Base-by-base conservation (phyloP, 2,797 vertebrate species). In the Acrocephalus scirpaceus region DNA sequence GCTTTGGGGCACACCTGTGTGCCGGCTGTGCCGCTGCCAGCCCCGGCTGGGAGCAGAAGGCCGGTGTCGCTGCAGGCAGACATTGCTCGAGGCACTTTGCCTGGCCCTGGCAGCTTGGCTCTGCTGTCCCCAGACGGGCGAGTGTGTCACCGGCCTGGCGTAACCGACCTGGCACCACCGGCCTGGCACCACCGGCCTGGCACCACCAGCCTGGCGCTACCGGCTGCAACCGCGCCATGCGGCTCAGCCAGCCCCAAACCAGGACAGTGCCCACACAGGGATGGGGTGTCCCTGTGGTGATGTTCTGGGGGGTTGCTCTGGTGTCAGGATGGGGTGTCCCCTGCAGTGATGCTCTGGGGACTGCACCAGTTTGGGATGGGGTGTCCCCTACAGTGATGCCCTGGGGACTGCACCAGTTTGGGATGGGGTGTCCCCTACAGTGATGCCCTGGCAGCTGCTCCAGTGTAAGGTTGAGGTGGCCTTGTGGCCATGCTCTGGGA, bases 181-280 rank as follows among this genome's bases (percentile, higher is more conserved):
- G 11, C 72, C 57, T 54, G 79, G 72, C 64, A 61, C 23, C 21
- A 8, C 57, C 2, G 10, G 16, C 73, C 57, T 54, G 79, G 72
- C 64, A 61, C 25, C 25, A 5, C 64, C 1, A 5, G 11, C 72
- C 57, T 54, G 79, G 72, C 64, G 54, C 23, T 20, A 5, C 64
- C 1, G 7, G 11, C 73, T 25, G 15, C 22, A 10, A 10, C 26
- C 2, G 0, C 1, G 1, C 36, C 2, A 0, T 10, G n/a, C 5
- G 16, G 53, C 45, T 44, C 70, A 13, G 44, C 54, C 65, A 53
- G 61, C 38, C 70, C 78, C 74, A 18, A 27, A 27, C 10, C 1
- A 0, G 34, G 71, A n/a, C 15, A 22, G 34, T 15, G 48, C 56
- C 45, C 4, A 4, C 25, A 5, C 2, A 0, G 4, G 51, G 25